phyloP scores from a whole-genome alignment of 2,888 invertebrate species.

The Acrobasis consociella region DNA sequence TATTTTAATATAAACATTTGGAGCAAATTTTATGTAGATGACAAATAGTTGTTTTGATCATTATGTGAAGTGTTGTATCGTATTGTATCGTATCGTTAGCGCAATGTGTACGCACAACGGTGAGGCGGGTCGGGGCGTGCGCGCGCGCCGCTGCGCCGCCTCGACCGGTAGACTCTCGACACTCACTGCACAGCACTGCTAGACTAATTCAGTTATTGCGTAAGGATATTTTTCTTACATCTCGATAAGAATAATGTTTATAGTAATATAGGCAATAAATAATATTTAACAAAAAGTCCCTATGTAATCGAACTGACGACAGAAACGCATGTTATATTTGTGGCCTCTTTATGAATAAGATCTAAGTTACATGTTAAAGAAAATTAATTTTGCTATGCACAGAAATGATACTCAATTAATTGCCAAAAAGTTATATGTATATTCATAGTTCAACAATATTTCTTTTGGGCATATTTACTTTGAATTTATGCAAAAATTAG shows the following conservation, averaged over 20 bases:
- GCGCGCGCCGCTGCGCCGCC: slow-evolving; percentile 34
- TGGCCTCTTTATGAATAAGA: slow-evolving; percentile 83
- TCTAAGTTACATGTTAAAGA: slow-evolving; percentile 82
- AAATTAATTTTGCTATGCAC: slow-evolving; percentile 83
- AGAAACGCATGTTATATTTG: slow-evolving; percentile 83
- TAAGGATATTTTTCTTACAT: slow-evolving; percentile 82
- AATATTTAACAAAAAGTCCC: slow-evolving; percentile 81
- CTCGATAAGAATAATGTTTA: slow-evolving; percentile 78
- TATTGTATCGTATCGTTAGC: slow-evolving; percentile 65
- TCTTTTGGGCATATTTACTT: slow-evolving; percentile 83
- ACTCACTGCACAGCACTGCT: slow-evolving; percentile 80
- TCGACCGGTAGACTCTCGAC: slow-evolving; percentile 55
- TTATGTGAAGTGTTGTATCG: slow-evolving; percentile 80
- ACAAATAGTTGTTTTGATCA: slow-evolving; percentile 80
- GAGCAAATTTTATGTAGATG: slow-evolving; percentile 82
- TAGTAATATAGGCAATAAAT: slow-evolving; percentile 77
- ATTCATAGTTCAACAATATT: slow-evolving; percentile 83
- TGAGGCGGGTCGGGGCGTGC: slow-evolving; percentile 48
- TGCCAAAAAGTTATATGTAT: slow-evolving; percentile 84
- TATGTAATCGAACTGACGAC: slow-evolving; percentile 82
- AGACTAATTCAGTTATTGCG: slow-evolving; percentile 79
- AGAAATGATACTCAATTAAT: slow-evolving; percentile 84
- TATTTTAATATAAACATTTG: slow-evolving; percentile 83
- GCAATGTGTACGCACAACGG: slow-evolving; percentile 80
- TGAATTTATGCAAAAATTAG: slow-evolving; percentile 82